Conservation (phyloP, 2,797 vertebrate genomes). For the Telmatherina bonti region DNA sequence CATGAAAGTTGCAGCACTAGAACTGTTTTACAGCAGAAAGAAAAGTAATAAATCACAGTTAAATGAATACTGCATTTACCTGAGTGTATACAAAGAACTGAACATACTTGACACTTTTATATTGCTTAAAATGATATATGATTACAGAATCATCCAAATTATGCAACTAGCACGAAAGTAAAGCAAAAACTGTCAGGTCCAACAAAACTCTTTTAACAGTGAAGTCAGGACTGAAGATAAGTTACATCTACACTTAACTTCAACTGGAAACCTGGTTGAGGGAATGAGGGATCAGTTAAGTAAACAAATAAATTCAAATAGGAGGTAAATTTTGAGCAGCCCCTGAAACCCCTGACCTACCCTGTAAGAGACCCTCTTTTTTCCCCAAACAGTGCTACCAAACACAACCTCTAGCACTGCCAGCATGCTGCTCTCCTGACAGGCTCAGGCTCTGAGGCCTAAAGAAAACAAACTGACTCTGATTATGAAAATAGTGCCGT, state of each 20-base stretch:
- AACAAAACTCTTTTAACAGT: neutral
- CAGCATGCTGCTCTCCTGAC: slow-evolving; percentile 73
- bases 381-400: slow-evolving; percentile 53
- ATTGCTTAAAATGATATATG: neutral
- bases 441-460: slow-evolving; percentile 73
- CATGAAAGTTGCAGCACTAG: neutral
- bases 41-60: slow-evolving; percentile 7
- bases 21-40: slow-evolving; percentile 7
- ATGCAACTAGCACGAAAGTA: neutral
- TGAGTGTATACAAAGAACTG: neutral
- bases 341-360: slow-evolving; percentile 65
- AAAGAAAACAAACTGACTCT: slow-evolving; percentile 85
- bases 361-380: slow-evolving; percentile 58
- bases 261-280: slow-evolving; percentile 45
- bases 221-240: neutral
- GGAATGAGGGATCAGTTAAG: slow-evolving; percentile 45
- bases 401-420: slow-evolving; percentile 64
- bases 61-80: neutral
- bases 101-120: neutral
- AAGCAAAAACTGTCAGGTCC: slow-evolving; percentile 2
- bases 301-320: slow-evolving; percentile 66
- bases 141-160: neutral
- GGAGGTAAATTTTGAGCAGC: slow-evolving; percentile 60
- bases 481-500: slow-evolving; percentile 84
- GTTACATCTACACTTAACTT: slow-evolving; percentile 8